Evolutionary conservation across 1,140 invertebrate species (phyloP).

Genomic region (Cydia pomonella): DNA sequence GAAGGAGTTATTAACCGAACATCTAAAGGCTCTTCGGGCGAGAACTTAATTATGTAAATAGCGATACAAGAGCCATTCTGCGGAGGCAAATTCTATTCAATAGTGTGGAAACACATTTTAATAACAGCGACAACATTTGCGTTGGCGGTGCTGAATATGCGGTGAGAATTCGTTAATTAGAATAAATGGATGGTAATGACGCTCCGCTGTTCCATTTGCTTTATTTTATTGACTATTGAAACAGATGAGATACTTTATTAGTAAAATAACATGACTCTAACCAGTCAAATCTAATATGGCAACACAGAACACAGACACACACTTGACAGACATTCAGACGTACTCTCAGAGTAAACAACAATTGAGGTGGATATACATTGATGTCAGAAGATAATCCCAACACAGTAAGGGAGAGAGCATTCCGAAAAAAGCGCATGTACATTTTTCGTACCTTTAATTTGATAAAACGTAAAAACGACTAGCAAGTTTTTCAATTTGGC

Average conservation of each 20-base stretch:
- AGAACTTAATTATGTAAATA: conserved; percentile 60
- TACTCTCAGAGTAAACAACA: too few relatives aligned
- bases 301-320: too few relatives aligned
- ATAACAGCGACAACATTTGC: conserved; percentile 27
- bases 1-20: conserved; percentile 51
- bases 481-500: conserved; percentile 50
- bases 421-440: not conserved
- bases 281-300: not conserved
- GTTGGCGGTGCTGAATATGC: conserved; percentile 16
- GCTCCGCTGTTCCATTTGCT: not conserved
- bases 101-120: conserved; percentile 32
- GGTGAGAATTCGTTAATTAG: conserved; percentile 17
- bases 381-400: not conserved
- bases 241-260: conserved; percentile 14
- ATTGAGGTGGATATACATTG: too few relatives aligned
- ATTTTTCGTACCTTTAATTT: not conserved
- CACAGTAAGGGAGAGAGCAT: not conserved
- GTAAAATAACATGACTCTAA: not conserved
- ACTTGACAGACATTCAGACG: too few relatives aligned
- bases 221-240: conserved; percentile 21
- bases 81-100: conserved; percentile 27
- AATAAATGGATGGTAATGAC: conserved; percentile 10
- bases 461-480: conserved; percentile 18
- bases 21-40: conserved; percentile 52
- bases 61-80: conserved; percentile 36